Evolutionary conservation across 2,113 vertebrate species (phyloP).

Genomic region (Salvelinus alpinus): DNA sequence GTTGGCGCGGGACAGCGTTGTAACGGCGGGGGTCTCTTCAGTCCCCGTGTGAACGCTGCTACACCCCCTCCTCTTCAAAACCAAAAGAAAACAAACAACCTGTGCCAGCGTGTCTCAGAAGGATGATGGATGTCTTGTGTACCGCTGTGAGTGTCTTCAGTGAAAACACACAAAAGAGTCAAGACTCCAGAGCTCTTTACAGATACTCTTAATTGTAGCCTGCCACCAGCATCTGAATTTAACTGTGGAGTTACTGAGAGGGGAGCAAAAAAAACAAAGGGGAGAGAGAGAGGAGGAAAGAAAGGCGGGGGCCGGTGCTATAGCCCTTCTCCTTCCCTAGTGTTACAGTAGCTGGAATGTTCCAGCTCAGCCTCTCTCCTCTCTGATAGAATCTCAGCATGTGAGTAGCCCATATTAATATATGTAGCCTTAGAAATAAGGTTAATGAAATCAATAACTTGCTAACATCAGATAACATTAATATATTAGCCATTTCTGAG

Average conservation of each 20-base stretch:
- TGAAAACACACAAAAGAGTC: conserved; percentile 7
- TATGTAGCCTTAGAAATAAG: too few relatives aligned
- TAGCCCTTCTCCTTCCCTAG: background rate
- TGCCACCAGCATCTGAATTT: conserved; percentile 13
- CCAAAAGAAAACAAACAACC: background rate
- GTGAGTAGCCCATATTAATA: too few relatives aligned
- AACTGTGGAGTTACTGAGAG: conserved; percentile 18
- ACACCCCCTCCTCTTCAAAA: too few relatives aligned
- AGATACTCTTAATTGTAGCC: conserved; percentile 12
- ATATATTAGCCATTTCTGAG: too few relatives aligned
- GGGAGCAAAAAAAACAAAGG: too few relatives aligned
- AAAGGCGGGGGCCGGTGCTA: background rate
- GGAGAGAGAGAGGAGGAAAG: conserved; percentile 6
- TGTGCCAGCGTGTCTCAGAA: conserved; percentile 8
- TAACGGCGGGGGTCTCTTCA: too few relatives aligned
- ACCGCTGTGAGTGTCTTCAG: background rate
- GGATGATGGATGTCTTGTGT: too few relatives aligned
- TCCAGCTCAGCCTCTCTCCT: background rate
- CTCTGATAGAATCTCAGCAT: background rate
- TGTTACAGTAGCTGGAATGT: conserved; percentile 55
- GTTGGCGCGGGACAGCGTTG: too few relatives aligned
- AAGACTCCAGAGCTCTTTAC: background rate
- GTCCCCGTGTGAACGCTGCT: too few relatives aligned
- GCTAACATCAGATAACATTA: too few relatives aligned
- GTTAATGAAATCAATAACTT: too few relatives aligned